Base-by-base conservation (phyloP, 2,113 vertebrate genomes). In the Dromaius novaehollandiae region DNA sequence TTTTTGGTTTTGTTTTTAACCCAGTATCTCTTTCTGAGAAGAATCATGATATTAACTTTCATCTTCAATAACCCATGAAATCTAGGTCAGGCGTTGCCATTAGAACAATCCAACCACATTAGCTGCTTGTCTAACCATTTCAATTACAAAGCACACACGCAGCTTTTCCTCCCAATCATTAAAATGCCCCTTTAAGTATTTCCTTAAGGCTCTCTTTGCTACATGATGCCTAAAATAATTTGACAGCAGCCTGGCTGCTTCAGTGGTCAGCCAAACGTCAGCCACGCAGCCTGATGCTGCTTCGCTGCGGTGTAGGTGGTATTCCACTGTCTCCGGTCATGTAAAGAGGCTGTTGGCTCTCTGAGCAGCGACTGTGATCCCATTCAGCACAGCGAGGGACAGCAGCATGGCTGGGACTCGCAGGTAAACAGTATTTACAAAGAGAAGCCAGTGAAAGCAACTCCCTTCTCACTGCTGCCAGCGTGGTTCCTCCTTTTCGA, bases 1-100 rank as follows among this genome's bases (percentile, higher is more conserved):
- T 51, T 46, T 80, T 19, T 48, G 2, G 26, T 71, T n/a, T 70
- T 53, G 9, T 13, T 44, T 60, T 18, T 9, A 60, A 32, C 28
- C 48, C 48, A 42, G 26, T 38, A 79, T 15, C 24, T 15, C 38
- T 40, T 82, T 58, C 70, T 13, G 63, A 92, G 66, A 85, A 0
- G 1, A 88, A 89, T 50, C 44, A 61, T 7, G 4, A 55, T 88
- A 66, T 63, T 89, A 77, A 82, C 61, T 91, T 84, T 36, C 78
- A 73, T 76, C 89, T 86, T 83, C 93, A 95, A 44, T 65, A 92
- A 92, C 92, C 93, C 91, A 73, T 21, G 82, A 96, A 97, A 97
- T 95, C 63, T 94, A 94, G 96, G 93, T 91, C 97, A 96, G 61
- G 73, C 50, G 20, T 46, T 53, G 92, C 96, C 89, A 87, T 95